Conservation (phyloP, 2,797 vertebrate genomes). For the Sandelia bainsii region DNA sequence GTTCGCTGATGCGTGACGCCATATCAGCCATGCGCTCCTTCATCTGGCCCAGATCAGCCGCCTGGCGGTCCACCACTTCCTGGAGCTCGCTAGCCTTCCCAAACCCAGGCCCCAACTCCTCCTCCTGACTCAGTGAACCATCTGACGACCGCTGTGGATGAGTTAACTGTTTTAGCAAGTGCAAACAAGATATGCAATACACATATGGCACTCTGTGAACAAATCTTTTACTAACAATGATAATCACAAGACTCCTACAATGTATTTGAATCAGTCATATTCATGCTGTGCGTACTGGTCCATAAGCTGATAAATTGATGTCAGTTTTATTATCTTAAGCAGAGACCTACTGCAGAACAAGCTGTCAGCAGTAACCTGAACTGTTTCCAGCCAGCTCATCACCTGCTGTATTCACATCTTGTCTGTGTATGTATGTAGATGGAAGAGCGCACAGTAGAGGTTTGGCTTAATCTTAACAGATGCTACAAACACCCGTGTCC, state of each 20-base stretch:
- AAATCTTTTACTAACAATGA: not conserved
- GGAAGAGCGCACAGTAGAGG: not conserved
- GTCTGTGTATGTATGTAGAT: slow-evolving; percentile 4
- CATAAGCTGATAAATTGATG: not conserved
- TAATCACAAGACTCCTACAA: not conserved
- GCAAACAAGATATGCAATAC: not conserved
- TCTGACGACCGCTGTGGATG: slow-evolving; percentile 89
- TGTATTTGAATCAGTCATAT: not conserved
- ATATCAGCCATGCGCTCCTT: slow-evolving; percentile 93
- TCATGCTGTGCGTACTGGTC: not conserved
- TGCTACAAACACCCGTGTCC: not conserved
- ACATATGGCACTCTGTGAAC: not conserved
- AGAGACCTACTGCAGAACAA: not conserved
- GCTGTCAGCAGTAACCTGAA: slow-evolving; percentile 14
- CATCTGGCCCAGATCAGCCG: slow-evolving; percentile 92
- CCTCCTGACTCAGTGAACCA: slow-evolving; percentile 89
- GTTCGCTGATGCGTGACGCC: slow-evolving; percentile 88
- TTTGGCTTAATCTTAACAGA: not conserved
- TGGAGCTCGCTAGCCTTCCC: slow-evolving; percentile 91
- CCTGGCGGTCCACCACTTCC: slow-evolving; percentile 91
- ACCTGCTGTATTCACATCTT: not conserved
- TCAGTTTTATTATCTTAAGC: not conserved
- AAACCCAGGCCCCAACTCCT: slow-evolving; percentile 80
- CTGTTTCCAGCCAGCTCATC: not conserved
- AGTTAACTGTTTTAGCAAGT: not conserved